A percentile compares a stretch with the other conserved stretches of the same genome.
phyloP scores from a whole-genome alignment of 2,888 invertebrate species.

The Mactromeris polynyma region DNA sequence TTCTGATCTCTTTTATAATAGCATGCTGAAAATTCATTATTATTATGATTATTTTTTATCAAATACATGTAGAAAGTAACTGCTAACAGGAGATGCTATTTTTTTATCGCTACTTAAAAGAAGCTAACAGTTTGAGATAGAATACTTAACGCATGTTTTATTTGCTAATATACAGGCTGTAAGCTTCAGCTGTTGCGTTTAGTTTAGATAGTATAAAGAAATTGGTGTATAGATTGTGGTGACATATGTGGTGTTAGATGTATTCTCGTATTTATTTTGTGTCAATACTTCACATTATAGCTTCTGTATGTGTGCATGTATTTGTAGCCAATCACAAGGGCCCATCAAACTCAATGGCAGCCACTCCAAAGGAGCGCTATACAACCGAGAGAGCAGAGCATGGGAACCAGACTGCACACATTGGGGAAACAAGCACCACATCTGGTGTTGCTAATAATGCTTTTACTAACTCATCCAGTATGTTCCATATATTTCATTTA shows the following conservation, averaged over 20 bases:
- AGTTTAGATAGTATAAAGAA: not conserved
- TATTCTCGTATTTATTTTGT: not conserved
- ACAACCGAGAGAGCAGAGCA: not conserved
- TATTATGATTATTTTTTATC: too few relatives aligned
- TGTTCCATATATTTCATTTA: not conserved
- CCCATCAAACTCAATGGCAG: not conserved
- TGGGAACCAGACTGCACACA: not conserved
- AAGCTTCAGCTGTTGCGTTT: not conserved
- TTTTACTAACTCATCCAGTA: slow-evolving; percentile 13
- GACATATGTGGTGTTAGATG: not conserved
- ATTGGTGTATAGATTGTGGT: not conserved
- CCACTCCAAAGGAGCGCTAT: not conserved
- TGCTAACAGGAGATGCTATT: too few relatives aligned
- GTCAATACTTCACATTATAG: not conserved
- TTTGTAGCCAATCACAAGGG: not conserved
- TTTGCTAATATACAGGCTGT: not conserved
- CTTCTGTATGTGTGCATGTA: slow-evolving; percentile 13
- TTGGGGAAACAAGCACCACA: not conserved
- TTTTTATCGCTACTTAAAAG: too few relatives aligned
- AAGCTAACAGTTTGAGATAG: too few relatives aligned
- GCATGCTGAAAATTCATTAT: too few relatives aligned
- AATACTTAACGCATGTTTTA: too few relatives aligned
- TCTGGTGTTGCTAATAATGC: not conserved
- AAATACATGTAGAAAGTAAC: too few relatives aligned
- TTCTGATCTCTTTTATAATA: too few relatives aligned